Base-by-base conservation (phyloP, 2,113 vertebrate species). In the Falco punctatus region DNA sequence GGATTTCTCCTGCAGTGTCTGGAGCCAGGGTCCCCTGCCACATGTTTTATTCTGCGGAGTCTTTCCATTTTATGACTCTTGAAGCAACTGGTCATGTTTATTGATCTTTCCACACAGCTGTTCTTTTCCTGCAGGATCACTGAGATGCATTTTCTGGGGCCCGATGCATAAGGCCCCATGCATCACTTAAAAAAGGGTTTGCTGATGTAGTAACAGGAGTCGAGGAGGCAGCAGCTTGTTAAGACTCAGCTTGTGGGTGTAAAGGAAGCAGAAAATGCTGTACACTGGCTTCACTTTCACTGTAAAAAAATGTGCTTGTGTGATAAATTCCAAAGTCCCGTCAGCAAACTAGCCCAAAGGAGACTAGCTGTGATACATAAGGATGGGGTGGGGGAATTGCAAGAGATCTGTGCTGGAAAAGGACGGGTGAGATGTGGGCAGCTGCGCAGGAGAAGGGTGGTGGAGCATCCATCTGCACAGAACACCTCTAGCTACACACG, bases 91-190 rank as follows among this genome's bases (percentile, higher is more conserved):
- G 89, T 80, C 3, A 0, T 97, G 92, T 97, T 97, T 97, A 92
- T 94, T 97, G 92, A 96, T 92, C 94, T 95, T 97, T 91, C 78
- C 62, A 51, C 71, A 74, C 95, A 97, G 94, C 91, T 97, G 95
- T 48, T 96, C 58, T 89, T 87, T 95, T 96, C 84, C 67, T 85
- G 13, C 28, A 77, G 91, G 74, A 96, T 70, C 70, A 49, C 62
- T 3, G n/a, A 61, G 70, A 54, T 21, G 16, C 9, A 28, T 87
- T 69, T 86, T 64, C 59, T 42, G 70, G 44, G 42, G 51, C 48
- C 58, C 59, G n/a, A 51, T 72, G 38, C 4, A 5, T 19, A 82
- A 90, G 59, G 59, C 75, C 55, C 42, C 2, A 0, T 19, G 24
- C 1, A 2, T 51, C 78, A 54, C 75, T 88, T 75, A 81, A 21